Conservation (phyloP, 2,113 vertebrate genomes). For the mouse (Mus musculus) region DNA sequence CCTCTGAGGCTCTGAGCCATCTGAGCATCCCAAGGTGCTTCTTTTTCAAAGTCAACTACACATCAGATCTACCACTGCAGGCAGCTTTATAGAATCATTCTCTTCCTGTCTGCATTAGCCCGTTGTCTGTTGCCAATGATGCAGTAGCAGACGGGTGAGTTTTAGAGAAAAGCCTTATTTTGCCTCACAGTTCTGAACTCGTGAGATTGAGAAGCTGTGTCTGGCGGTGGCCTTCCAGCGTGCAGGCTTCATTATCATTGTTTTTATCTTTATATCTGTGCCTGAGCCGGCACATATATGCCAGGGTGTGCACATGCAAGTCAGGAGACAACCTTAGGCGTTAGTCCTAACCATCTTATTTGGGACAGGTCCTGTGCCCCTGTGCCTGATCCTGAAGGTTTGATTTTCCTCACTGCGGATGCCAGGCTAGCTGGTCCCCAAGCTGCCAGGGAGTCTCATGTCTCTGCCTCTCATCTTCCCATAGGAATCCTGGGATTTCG, state of each 20-base stretch:
- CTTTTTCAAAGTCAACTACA: too few species aligned
- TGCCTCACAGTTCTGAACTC: neutral
- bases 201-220: neutral
- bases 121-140: neutral
- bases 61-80: neutral
- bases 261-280: neutral
- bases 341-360: neutral
- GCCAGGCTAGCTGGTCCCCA: neutral
- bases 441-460: neutral
- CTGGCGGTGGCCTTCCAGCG: neutral
- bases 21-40: neutral
- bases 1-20: neutral
- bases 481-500: neutral
- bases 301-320: neutral
- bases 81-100: neutral
- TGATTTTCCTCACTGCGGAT: neutral
- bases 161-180: neutral
- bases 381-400: too few species aligned
- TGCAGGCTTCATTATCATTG: neutral
- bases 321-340: too few species aligned
- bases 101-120: neutral
- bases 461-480: neutral
- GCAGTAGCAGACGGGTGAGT: neutral
- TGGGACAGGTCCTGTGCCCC: neutral
- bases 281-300: neutral